Evolutionary conservation across 2,113 vertebrate genomes (phyloP).

Genomic region (Rhegmatorhina hoffmannsi): DNA sequence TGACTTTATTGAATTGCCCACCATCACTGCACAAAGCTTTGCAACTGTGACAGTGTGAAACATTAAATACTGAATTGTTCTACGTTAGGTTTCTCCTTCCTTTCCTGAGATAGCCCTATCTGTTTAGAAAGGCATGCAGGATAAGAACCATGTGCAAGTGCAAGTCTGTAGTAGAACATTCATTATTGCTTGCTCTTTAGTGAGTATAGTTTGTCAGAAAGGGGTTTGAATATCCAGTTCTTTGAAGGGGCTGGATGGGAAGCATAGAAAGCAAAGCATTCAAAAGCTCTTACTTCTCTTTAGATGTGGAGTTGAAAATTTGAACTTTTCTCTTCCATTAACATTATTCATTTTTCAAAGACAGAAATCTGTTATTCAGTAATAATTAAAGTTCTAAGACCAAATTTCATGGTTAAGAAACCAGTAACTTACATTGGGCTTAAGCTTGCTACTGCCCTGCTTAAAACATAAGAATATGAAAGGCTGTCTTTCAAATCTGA

Average conservation of each 20-base stretch:
- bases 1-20: not conserved
- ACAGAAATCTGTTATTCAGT: not conserved
- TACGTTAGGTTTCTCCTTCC: not conserved
- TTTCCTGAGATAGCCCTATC: not conserved
- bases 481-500: not conserved
- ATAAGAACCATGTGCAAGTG: not conserved
- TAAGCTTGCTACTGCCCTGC: not conserved
- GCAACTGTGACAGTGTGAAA: not conserved
- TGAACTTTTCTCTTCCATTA: not conserved
- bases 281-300: not conserved
- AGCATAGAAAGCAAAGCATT: not conserved
- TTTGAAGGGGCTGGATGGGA: not conserved
- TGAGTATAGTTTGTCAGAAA: not conserved
- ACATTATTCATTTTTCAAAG: not conserved
- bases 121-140: not conserved
- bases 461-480: not conserved
- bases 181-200: not conserved
- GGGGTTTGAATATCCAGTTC: not conserved
- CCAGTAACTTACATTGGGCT: not conserved
- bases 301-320: not conserved
- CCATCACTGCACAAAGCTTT: not conserved
- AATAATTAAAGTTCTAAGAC: not conserved
- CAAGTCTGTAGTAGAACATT: not conserved
- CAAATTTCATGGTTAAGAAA: not conserved
- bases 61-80: not conserved